Evolutionary conservation across 2,888 invertebrate species (phyloP).

Genomic region (Oasisia sp.): DNA sequence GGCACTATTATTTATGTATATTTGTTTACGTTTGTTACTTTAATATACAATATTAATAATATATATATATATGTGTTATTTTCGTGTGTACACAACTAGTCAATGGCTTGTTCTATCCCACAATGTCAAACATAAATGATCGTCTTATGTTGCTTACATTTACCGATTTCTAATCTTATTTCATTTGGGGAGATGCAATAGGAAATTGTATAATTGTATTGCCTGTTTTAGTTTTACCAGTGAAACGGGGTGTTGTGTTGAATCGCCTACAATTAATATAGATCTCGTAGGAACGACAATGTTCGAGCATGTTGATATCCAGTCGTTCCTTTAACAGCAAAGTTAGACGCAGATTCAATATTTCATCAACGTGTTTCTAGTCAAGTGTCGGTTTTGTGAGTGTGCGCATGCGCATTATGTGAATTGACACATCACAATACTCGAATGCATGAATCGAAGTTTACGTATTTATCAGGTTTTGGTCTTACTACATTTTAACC

Average conservation of each 20-base stretch:
- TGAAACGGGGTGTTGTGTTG: background rate
- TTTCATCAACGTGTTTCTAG: background rate
- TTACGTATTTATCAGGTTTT: background rate
- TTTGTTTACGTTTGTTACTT: constrained; percentile 9
- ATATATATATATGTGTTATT: background rate
- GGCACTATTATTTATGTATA: background rate
- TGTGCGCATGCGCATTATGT: background rate
- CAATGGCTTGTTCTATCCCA: too few species aligned
- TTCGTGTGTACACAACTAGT: too few species aligned
- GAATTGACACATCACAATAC: background rate
- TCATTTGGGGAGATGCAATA: background rate
- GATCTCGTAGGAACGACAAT: background rate
- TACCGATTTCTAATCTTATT: background rate
- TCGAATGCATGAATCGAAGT: background rate
- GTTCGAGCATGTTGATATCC: background rate
- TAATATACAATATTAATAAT: background rate
- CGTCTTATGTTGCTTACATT: background rate
- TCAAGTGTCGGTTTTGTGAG: background rate
- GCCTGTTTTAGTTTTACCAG: background rate
- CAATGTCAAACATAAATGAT: too few species aligned
- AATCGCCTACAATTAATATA: background rate
- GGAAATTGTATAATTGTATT: background rate
- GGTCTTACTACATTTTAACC: background rate
- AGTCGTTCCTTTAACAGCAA: background rate
- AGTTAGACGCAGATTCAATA: background rate